Base-by-base conservation (phyloP, 2,888 invertebrate species). In the Dicyrtoma fusca region DNA sequence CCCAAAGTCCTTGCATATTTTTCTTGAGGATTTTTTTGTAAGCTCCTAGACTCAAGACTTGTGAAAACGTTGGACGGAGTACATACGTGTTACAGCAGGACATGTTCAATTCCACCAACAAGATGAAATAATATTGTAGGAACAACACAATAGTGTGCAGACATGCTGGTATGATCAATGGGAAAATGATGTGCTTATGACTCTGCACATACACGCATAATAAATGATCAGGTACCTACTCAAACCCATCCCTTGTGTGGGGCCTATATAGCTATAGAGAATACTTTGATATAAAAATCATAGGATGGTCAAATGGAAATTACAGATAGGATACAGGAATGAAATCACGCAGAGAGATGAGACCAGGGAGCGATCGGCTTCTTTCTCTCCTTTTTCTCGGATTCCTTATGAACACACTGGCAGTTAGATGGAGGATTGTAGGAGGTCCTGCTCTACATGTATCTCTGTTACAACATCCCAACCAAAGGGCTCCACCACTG, bases 271-370 rank as follows among this genome's bases (percentile, higher is more conserved):
- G n/a, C n/a, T n/a, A n/a, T n/a, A n/a, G n/a, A n/a, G n/a, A n/a
- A n/a, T n/a, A n/a, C n/a, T n/a, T n/a, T n/a, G n/a, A n/a, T n/a
- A n/a, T 49, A 49, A 17, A 4, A 17, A 49, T 14, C 11, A 57
- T 25, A 57, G 55, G 6, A 19, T 51, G 53, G 14, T 53, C 19
- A 3, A 17, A 11, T 8, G 17, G n/a, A 14, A 51, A 53, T 14
- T 53, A 26, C 14, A 57, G 25, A 14, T 5, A 57, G 25, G 26
- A 17, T 49, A 17, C 11, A 57, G 23, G 57, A 57, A 57, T 57
- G 57, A 57, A 57, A 57, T 57, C 25, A 57, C 11, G 53, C 17
- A 53, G 53, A 17, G 53, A 19, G n/a, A 53, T 23, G 57, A 57
- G 14, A 25, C 57, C 57, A 57, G 57, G 57, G 57, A 14, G 57